Conservation (phyloP, 2,113 vertebrate species). For the Menura novaehollandiae region DNA sequence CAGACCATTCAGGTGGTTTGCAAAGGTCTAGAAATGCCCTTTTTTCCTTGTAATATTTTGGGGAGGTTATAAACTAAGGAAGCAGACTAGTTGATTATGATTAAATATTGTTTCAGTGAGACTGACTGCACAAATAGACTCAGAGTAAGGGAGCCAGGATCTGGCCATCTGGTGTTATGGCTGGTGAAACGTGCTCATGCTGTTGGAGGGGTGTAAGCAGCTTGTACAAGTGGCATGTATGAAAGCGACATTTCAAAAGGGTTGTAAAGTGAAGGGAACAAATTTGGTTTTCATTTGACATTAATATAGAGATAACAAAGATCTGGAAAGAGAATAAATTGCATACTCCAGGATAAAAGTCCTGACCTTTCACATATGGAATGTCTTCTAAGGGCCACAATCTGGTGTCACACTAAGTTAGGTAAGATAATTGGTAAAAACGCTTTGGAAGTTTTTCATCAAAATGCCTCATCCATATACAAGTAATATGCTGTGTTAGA, state of each 20-base stretch:
- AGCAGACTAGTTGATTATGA: background rate
- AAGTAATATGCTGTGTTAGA: background rate
- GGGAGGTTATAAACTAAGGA: background rate
- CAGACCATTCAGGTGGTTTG: background rate
- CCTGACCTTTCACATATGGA: background rate
- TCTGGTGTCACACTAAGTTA: background rate
- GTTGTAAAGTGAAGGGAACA: background rate
- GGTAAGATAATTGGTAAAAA: slow-evolving; percentile 6
- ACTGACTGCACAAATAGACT: background rate
- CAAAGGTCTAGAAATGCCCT: background rate
- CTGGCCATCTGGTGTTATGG: background rate
- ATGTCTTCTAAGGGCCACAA: background rate
- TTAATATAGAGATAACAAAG: background rate
- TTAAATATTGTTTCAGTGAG: background rate
- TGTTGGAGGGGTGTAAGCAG: background rate
- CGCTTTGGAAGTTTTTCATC: background rate
- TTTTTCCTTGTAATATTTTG: background rate
- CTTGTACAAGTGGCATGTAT: background rate
- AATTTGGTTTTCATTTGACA: background rate
- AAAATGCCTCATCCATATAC: slow-evolving; percentile 3
- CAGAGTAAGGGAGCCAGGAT: background rate
- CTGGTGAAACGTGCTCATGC: background rate
- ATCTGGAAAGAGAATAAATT: background rate
- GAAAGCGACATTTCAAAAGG: background rate
- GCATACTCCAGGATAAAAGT: background rate